These are phyloP conservation scores for Gobionotothen gibberifrons DNA, from an alignment of 2,797 vertebrate species.

Conservation along the genomic window DNA sequence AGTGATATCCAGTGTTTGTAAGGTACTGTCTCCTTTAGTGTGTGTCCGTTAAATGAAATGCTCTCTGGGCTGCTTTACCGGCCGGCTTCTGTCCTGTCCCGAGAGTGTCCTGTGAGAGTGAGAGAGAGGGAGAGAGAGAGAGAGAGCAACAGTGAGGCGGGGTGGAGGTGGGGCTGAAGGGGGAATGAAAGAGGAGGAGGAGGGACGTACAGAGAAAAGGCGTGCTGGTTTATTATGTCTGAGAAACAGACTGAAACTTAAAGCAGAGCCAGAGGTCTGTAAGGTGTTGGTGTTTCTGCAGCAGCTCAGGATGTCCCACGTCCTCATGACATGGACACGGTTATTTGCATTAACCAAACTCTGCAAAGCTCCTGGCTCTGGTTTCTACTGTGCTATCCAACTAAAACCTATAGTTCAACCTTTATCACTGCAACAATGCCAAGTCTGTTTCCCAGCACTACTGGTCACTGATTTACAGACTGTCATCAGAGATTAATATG, in stretches of 20 bases:
- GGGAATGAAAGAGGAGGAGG: slow-evolving; percentile 19
- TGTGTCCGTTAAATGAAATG: slow-evolving; percentile 42
- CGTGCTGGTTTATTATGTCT: slow-evolving; percentile 34
- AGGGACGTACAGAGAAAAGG: slow-evolving; percentile 37
- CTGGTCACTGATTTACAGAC: slow-evolving; percentile 63
- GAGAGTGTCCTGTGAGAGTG: slow-evolving; percentile 61
- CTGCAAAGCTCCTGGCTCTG: slow-evolving; percentile 3
- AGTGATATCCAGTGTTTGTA: slow-evolving; percentile 13
- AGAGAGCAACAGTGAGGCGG: slow-evolving; percentile 59
- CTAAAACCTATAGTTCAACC: slow-evolving; percentile 21
- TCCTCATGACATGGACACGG: slow-evolving; percentile 7
- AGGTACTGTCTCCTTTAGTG: slow-evolving; percentile 14
- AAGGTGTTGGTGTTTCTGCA: background rate
- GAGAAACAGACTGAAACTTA: slow-evolving; percentile 18
- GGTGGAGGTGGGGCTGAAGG: slow-evolving; percentile 58
- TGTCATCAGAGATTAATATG: slow-evolving; percentile 33
- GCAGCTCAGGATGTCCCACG: slow-evolving; percentile 21
- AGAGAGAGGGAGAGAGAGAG: slow-evolving; percentile 47
- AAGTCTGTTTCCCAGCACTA: slow-evolving; percentile 33
- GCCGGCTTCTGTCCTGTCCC: slow-evolving; percentile 64
- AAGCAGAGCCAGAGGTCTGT: slow-evolving; percentile 6
- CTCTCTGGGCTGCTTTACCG: slow-evolving; percentile 48
- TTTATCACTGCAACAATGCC: slow-evolving; percentile 28
- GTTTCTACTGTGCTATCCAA: slow-evolving; percentile 34
- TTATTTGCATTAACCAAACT: slow-evolving; percentile 54